Conservation (phyloP, 2,888 invertebrate genomes). For the Thymelicus lineola region DNA sequence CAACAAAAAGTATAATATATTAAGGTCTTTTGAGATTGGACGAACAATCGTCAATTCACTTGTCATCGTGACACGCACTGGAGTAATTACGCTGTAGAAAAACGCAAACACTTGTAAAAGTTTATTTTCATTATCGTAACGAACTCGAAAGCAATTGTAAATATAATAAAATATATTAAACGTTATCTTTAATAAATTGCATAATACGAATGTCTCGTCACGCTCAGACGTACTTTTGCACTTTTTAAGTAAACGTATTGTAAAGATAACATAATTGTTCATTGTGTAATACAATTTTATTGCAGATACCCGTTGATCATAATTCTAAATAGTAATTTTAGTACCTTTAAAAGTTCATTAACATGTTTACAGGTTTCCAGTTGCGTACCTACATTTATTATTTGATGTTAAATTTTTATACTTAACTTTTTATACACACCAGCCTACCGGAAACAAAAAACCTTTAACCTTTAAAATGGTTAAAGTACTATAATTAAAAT, state of each 20-base stretch:
- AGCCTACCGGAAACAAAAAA: not conserved
- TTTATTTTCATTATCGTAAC: constrained; percentile 20
- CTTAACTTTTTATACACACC: not conserved
- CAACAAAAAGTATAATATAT: no score
- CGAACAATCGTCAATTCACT: not conserved
- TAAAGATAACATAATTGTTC: constrained; percentile 21
- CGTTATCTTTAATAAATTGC: constrained; percentile 21
- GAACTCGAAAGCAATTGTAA: constrained; percentile 16
- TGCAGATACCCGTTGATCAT: not conserved
- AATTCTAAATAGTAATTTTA: not conserved
- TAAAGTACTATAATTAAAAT: constrained; percentile 2
- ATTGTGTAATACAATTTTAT: constrained; percentile 4
- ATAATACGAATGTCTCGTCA: constrained; percentile 3
- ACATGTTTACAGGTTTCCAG: not conserved
- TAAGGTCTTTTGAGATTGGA: not conserved
- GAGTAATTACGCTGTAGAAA: constrained; percentile 14
- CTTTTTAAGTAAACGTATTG: constrained; percentile 26
- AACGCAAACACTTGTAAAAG: constrained; percentile 24
- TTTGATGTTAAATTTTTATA: no score
- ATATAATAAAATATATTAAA: constrained; percentile 18
- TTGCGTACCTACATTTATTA: not conserved
- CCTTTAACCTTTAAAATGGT: constrained; percentile 1
- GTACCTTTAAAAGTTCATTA: not conserved
- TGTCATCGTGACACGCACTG: not conserved
- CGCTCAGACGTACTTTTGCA: not conserved